These are phyloP conservation scores for Falco biarmicus DNA, from an alignment of 2,797 vertebrate species.

Conservation along the genomic window DNA sequence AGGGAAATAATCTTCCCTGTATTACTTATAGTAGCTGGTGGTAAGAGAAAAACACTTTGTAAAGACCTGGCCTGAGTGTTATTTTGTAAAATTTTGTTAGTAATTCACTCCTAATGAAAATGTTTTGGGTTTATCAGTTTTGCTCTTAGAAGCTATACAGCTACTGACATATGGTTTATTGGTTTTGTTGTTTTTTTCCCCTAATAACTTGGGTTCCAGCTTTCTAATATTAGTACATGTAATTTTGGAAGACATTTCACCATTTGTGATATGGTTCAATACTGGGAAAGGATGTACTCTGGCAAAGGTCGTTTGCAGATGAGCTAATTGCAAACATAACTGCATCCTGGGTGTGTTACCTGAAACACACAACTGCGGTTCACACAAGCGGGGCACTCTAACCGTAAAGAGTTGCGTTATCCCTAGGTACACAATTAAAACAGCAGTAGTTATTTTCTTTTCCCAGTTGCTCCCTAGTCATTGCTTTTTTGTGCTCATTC, in stretches of 20 bases:
- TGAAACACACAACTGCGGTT: background rate
- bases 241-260: background rate
- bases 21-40: background rate
- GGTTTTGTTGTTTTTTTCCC: rapidly evolving
- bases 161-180: background rate
- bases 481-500: background rate
- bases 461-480: background rate
- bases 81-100: background rate
- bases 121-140: background rate
- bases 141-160: background rate
- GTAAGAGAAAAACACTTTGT: background rate
- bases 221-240: background rate
- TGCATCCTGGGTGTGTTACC: background rate
- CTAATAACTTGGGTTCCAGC: background rate
- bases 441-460: background rate
- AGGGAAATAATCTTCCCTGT: background rate
- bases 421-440: background rate
- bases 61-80: background rate
- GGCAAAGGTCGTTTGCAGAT: background rate
- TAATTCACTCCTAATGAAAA: background rate
- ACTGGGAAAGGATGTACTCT: background rate
- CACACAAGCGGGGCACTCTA: background rate
- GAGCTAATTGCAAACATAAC: background rate
- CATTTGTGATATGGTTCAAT: background rate
- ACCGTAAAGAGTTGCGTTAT: background rate